Evolutionary conservation across 2,888 invertebrate genomes (phyloP).

Genomic region (Bombylius major): DNA sequence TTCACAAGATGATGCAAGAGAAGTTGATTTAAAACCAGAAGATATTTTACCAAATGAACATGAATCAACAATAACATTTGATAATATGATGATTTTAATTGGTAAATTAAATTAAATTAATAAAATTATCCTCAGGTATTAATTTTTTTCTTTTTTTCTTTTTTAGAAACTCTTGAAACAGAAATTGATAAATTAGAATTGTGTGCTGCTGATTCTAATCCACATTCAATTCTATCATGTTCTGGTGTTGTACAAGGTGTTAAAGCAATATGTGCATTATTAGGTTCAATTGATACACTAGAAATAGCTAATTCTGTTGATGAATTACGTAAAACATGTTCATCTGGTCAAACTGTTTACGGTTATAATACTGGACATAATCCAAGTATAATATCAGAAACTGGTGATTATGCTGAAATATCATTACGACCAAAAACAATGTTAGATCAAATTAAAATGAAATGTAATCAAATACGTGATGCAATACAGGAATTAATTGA

Average conservation of each 20-base stretch:
- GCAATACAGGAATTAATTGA: slow-evolving; percentile 73
- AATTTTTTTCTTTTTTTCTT: slow-evolving; percentile 1
- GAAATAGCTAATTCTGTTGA: slow-evolving; percentile 71
- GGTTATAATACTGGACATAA: slow-evolving; percentile 24
- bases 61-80: slow-evolving; percentile 61
- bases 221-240: slow-evolving; percentile 44
- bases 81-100: slow-evolving; percentile 71
- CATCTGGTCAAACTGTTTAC: slow-evolving; percentile 27
- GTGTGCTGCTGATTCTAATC: slow-evolving; percentile 45
- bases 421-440: slow-evolving; percentile 45
- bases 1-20: slow-evolving; percentile 67
- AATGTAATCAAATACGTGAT: slow-evolving; percentile 61
- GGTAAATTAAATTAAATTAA: slow-evolving; percentile 40
- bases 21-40: slow-evolving; percentile 60
- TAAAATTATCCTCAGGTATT: neutral
- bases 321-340: slow-evolving; percentile 29
- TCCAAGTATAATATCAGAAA: slow-evolving; percentile 54
- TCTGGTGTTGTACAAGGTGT: slow-evolving; percentile 78
- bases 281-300: slow-evolving; percentile 79
- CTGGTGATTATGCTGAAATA: slow-evolving; percentile 57
- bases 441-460: slow-evolving; percentile 49
- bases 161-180: slow-evolving; percentile 63
- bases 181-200: slow-evolving; percentile 66
- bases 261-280: slow-evolving; percentile 80
- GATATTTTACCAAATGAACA: slow-evolving; percentile 68